These are phyloP conservation scores for Troglohyphantes excavatus DNA, from an alignment of 2,888 invertebrate genomes.

Conservation along the genomic window DNA sequence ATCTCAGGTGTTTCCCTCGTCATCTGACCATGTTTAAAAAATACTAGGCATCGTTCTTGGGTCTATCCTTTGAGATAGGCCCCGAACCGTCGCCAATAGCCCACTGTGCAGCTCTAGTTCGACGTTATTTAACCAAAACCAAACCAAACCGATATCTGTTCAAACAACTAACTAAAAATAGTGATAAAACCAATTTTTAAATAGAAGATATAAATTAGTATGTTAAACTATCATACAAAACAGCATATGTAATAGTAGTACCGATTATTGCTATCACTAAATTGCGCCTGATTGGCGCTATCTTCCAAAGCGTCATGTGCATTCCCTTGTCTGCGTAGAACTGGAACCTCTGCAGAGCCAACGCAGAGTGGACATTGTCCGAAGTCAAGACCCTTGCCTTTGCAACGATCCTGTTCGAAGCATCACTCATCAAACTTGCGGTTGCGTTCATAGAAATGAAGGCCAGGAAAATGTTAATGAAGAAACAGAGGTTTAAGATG, in stretches of 20 bases:
- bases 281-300: background rate
- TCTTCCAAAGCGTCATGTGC: constrained; percentile 6
- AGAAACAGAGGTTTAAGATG: too few relatives aligned
- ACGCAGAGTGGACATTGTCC: background rate
- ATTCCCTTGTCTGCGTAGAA: background rate
- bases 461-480: background rate
- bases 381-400: background rate
- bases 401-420: background rate
- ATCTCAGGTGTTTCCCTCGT: too few relatives aligned
- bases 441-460: background rate
- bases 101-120: too few relatives aligned
- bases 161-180: too few relatives aligned
- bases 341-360: background rate
- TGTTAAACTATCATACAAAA: background rate
- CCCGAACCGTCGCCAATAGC: too few relatives aligned
- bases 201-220: too few relatives aligned
- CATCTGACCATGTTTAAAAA: too few relatives aligned
- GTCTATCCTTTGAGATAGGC: too few relatives aligned
- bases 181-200: too few relatives aligned
- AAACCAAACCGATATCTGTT: too few relatives aligned
- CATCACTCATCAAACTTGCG: background rate
- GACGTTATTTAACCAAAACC: too few relatives aligned
- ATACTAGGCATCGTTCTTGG: too few relatives aligned
- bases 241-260: constrained; percentile 8
- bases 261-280: background rate